These are phyloP conservation scores for Pseudorhombus dupliciocellatus DNA, from an alignment of 2,113 vertebrate species.

Conservation along the genomic window DNA sequence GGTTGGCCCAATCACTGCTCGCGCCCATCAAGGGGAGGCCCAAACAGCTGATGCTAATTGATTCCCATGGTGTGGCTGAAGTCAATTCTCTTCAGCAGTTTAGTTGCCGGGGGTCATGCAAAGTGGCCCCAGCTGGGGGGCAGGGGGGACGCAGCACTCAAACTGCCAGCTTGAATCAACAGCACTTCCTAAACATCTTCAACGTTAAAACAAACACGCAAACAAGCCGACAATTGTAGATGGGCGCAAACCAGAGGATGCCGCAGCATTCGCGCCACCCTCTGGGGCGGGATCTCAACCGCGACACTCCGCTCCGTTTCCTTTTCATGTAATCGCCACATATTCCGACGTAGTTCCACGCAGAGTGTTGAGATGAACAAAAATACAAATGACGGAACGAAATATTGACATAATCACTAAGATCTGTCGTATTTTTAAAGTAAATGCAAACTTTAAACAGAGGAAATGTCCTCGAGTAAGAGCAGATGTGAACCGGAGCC, in stretches of 20 bases:
- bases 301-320: neutral
- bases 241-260: neutral
- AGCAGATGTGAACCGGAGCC: neutral
- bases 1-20: slow-evolving; percentile 82
- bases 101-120: slow-evolving; percentile 79
- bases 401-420: neutral
- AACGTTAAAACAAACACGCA: slow-evolving; percentile 80
- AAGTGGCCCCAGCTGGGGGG: slow-evolving; percentile 61
- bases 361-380: neutral
- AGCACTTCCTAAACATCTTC: slow-evolving; percentile 77
- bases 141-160: slow-evolving; percentile 74
- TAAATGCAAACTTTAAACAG: neutral
- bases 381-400: neutral
- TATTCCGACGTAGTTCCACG: neutral
- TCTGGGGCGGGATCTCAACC: neutral
- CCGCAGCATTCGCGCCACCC: neutral
- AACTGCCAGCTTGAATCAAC: slow-evolving; percentile 79
- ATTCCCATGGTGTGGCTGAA: slow-evolving; percentile 86
- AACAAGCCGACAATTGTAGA: slow-evolving; percentile 58
- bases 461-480: neutral
- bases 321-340: neutral
- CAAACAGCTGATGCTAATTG: slow-evolving; percentile 86
- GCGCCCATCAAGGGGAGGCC: slow-evolving; percentile 83
- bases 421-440: neutral
- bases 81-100: slow-evolving; percentile 83